Conservation (phyloP, 2,888 invertebrate species). For the Limenitis camilla region DNA sequence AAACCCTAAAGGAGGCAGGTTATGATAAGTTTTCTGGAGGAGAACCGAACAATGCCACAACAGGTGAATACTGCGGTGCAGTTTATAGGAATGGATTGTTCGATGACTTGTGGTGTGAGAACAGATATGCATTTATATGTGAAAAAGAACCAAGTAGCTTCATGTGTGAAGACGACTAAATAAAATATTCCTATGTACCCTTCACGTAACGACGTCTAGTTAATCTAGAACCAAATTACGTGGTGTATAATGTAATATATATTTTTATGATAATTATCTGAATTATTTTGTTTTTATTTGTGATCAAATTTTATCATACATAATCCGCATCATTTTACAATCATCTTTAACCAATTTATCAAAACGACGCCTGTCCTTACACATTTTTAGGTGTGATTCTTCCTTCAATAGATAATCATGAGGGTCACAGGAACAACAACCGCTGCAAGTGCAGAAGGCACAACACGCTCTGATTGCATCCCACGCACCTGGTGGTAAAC, state of each 20-base stretch:
- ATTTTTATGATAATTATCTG: no score
- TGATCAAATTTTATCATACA: slow-evolving; percentile 33
- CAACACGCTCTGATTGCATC: slow-evolving; percentile 39
- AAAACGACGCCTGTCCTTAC: slow-evolving; percentile 45
- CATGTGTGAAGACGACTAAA: slow-evolving; percentile 17
- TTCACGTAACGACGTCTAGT: no score
- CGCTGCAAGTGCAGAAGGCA: slow-evolving; percentile 40
- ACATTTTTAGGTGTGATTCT: slow-evolving; percentile 33
- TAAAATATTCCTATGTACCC: no score
- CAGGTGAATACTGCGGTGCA: slow-evolving; percentile 37
- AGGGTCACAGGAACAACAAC: slow-evolving; percentile 39
- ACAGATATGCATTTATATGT: slow-evolving; percentile 32
- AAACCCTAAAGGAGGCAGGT: slow-evolving; percentile 38
- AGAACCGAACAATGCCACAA: slow-evolving; percentile 36
- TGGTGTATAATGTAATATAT: no score
- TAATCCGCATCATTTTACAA: slow-evolving; percentile 38
- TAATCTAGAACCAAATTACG: no score
- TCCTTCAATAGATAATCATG: slow-evolving; percentile 39
- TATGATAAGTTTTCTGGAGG: slow-evolving; percentile 34
- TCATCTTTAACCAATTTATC: slow-evolving; percentile 41
- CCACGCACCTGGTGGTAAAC: slow-evolving; percentile 57
- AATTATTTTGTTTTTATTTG: neutral
- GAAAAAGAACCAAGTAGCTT: slow-evolving; percentile 33
- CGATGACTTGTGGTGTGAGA: slow-evolving; percentile 40
- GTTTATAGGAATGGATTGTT: slow-evolving; percentile 32